Percentiles rank a stretch among this genome's conserved stretches.
Conservation (phyloP, 2,888 invertebrate genomes). For the Halictus quadricinctus region DNA sequence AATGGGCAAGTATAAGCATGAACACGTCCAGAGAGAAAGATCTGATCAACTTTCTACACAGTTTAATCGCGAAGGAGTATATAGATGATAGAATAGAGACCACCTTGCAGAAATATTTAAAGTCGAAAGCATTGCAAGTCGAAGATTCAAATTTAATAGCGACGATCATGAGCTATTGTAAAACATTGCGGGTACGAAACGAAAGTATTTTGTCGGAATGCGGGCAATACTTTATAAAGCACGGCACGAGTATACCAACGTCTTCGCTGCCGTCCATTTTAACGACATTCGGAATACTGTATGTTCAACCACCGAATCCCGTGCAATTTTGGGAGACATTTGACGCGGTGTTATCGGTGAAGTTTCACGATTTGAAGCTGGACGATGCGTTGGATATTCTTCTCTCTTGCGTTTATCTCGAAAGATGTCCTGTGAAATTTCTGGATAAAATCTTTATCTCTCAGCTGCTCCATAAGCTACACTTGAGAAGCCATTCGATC, state of each 20-base stretch:
- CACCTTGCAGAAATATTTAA: slow-evolving; percentile 86
- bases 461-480: slow-evolving; percentile 85
- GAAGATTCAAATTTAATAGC: slow-evolving; percentile 85
- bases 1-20: slow-evolving; percentile 86
- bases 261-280: slow-evolving; percentile 85
- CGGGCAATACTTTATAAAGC: slow-evolving; percentile 84
- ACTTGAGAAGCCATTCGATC: slow-evolving; percentile 79
- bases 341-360: slow-evolving; percentile 84
- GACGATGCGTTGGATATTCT: slow-evolving; percentile 86
- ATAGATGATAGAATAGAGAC: slow-evolving; percentile 84
- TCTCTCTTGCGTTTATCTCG: slow-evolving; percentile 86
- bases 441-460: slow-evolving; percentile 85
- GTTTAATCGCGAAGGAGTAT: slow-evolving; percentile 84
- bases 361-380: slow-evolving; percentile 85
- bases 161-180: slow-evolving; percentile 86
- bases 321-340: slow-evolving; percentile 85
- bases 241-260: slow-evolving; percentile 83
- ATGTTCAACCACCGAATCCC: slow-evolving; percentile 84
- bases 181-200: slow-evolving; percentile 85
- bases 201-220: slow-evolving; percentile 85
- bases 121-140: slow-evolving; percentile 83
- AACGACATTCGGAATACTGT: slow-evolving; percentile 86
- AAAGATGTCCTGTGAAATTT: slow-evolving; percentile 86
- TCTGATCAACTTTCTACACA: slow-evolving; percentile 83
- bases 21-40: slow-evolving; percentile 85